phyloP scores from a whole-genome alignment of 2,113 vertebrate genomes.

The Alethe castanea region DNA sequence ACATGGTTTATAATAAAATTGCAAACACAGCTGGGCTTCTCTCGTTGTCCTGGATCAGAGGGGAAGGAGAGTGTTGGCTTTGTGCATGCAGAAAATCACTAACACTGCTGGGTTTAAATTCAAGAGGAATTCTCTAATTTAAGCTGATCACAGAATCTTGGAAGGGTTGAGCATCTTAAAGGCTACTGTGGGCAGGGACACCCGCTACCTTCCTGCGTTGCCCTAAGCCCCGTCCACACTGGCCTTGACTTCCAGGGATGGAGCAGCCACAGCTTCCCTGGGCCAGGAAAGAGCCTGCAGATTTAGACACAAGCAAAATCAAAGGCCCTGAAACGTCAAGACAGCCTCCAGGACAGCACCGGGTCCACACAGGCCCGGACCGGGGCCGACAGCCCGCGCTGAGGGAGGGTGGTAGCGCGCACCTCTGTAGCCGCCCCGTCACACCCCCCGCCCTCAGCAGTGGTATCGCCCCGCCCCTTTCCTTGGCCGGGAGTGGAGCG shows the following conservation, averaged over 20 bases:
- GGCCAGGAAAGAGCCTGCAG: background rate
- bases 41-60: accelerated
- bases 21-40: accelerated
- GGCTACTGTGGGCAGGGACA: accelerated
- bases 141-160: accelerated
- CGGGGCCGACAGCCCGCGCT: accelerated
- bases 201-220: accelerated
- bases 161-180: background rate
- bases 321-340: accelerated
- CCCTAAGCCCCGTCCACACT: accelerated
- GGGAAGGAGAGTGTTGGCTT: accelerated
- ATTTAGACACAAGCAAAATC: background rate
- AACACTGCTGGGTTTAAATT: accelerated
- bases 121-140: accelerated
- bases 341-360: accelerated
- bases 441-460: accelerated
- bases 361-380: accelerated
- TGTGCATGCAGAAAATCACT: accelerated
- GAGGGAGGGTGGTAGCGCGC: accelerated
- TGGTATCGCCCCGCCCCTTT: background rate
- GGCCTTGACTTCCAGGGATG: accelerated
- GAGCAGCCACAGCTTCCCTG: background rate
- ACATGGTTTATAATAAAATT: conserved; percentile 5
- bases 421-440: accelerated
- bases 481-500: accelerated